Base-by-base conservation (phyloP, 2,888 invertebrate species). In the Saturnia pavonia region DNA sequence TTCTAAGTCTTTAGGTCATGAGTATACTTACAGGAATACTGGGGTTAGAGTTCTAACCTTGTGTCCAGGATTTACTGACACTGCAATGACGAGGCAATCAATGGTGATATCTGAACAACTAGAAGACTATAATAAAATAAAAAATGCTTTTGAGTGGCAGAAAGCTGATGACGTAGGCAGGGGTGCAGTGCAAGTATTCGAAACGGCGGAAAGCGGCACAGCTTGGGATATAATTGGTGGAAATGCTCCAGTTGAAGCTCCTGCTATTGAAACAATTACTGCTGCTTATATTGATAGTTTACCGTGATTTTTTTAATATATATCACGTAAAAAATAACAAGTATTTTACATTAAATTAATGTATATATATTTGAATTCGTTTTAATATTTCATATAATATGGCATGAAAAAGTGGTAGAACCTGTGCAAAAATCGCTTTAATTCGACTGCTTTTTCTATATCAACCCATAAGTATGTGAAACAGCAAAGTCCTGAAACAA, bases 31-130 rank as follows among this genome's bases (percentile, higher is more conserved):
- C 72, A 83, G 87, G 4, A 84, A 86, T 69, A 91, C 88, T 6
- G 91, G 92, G 1, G 93, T 95, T 0, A 88, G 92, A 70, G 88
- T 94, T 34, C 79, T 94, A 60, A 89, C 87, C 0, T 78, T 94
- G 63, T 95, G 94, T 74, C 94, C 94, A 1, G 94, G 94, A 16
- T 85, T 90, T 48, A 94, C 94, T 0, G 82, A 87, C 51, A 94
- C 92, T 0, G 77, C 76, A 14, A 70, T 93, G 72, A 76, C 75
- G 3, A 43, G 69, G 1, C 73, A 72, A 8, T 22, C 60, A 11
- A 68, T 70, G 9, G 2, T 43, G 0, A 74, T 72, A 69, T 73
- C 74, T 0, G 71, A 65, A 40, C 73, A 74, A 0, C 40, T 66
- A 1, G 63, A 74, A 40, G 76, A 74, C 25, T 76, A 75, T 6